Evolutionary conservation across 2,113 vertebrate genomes (phyloP), one percentile per base, ranked within the genome.

Genomic region (Raphicerus campestris): DNA sequence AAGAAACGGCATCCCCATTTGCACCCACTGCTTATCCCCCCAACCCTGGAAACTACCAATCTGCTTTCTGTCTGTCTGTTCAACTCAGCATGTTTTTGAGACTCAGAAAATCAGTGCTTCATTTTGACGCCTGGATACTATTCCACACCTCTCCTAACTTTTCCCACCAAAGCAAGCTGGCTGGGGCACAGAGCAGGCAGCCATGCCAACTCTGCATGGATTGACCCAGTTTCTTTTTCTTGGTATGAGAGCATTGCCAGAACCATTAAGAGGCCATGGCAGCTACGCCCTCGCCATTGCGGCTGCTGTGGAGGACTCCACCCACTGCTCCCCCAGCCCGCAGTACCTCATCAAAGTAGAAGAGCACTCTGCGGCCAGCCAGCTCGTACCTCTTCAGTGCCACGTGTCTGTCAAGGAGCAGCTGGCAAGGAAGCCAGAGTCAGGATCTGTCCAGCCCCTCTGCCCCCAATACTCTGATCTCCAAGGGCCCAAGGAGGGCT

Each of bases 321-420:
- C 47, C 51, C 60, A 24, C 47, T 5, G 0, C 39, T 42, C 6
- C 32, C 73, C 83, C 5, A 2, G 55, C 61, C 11, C 4, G 15
- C 58, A 26, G 97, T 98, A 99, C 99, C 99, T 99, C 99, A 61
- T 99, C 99, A 97, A 99, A 99, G 98, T 99, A 99, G 98, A 99
- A 99, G 24, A 99, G 98, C 17, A 99, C 99, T 98, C 99, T 99
- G 95, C 99, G 98, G 87, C 99, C 99, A 26, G 98, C 99, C 92
- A 99, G 97, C 98, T 99, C 99, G 0, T 99, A 99, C 95, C 99
- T 98, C 99, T 99, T 99, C 93, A 99, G 98, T 82, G 99, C 99
- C 47, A 99, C 99, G 85, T 99, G 98, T 97, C 99, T 99, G 98
- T 99, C 99, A 98, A 99, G 98, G 97, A 99, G 93, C 87, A 99